Evolutionary conservation across 2,113 vertebrate species (phyloP).

Genomic region (Amphilophus citrinellus): DNA sequence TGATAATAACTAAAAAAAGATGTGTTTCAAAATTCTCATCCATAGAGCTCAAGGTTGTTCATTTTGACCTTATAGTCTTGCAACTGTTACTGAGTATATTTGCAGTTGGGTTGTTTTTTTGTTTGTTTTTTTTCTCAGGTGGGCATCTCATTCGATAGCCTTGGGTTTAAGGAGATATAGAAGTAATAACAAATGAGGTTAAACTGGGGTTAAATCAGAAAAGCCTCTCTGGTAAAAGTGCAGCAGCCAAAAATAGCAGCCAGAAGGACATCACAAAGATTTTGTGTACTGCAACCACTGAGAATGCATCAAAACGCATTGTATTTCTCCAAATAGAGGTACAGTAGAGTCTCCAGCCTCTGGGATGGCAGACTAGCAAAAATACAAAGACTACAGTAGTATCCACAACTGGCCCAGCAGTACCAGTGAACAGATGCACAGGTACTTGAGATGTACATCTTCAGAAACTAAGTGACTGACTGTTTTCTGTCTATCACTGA

Average conservation of each 20-base stretch:
- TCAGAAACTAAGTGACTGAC: constrained; percentile 52
- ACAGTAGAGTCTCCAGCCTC: background rate
- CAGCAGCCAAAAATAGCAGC: background rate
- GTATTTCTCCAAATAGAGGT: constrained; percentile 8
- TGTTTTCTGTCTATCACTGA: constrained; percentile 54
- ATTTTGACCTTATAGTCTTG: background rate
- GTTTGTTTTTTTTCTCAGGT: background rate
- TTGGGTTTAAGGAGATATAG: background rate
- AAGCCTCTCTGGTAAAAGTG: constrained; percentile 2
- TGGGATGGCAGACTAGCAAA: constrained; percentile 14
- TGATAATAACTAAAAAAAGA: background rate
- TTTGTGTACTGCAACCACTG: background rate
- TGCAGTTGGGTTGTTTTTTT: background rate
- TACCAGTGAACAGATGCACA: constrained; percentile 39
- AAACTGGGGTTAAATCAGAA: constrained; percentile 3
- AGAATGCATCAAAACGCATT: constrained; percentile 12
- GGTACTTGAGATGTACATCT: constrained; percentile 53
- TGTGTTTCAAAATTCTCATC: background rate
- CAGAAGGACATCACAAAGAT: constrained; percentile 1
- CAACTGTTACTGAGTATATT: background rate
- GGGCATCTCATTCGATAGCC: background rate
- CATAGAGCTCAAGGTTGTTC: background rate
- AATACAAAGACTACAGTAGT: constrained; percentile 27
- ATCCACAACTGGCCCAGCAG: constrained; percentile 19
- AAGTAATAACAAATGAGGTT: background rate